Percentiles rank a stretch among this genome's conserved stretches.
phyloP scores from a whole-genome alignment of 2,888 invertebrate genomes.

The Priocnemis perturbator region DNA sequence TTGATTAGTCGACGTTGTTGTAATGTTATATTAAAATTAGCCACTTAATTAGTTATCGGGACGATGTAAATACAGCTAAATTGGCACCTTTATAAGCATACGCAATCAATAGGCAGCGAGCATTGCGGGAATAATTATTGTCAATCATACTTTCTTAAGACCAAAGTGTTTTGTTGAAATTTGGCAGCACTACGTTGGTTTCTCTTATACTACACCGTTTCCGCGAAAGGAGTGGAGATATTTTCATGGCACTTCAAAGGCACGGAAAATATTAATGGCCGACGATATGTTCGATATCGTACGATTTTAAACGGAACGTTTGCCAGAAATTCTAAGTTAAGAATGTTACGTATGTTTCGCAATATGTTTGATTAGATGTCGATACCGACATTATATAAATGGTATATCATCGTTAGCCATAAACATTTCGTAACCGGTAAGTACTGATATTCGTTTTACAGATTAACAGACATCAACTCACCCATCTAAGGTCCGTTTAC shows the following conservation, averaged over 20 bases:
- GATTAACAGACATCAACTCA: constrained; percentile 1
- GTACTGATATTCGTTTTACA: constrained; percentile 23
- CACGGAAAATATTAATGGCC: neutral
- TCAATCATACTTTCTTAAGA: neutral
- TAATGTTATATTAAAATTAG: constrained; percentile 12
- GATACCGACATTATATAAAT: constrained; percentile 4
- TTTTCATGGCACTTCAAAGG: constrained; percentile 51
- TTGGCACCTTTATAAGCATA: neutral
- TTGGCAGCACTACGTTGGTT: constrained; percentile 1
- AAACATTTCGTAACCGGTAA: constrained; percentile 19
- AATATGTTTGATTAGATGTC: neutral
- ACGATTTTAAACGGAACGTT: constrained; percentile 5
- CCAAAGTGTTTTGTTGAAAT: constrained; percentile 9
- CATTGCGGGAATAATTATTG: neutral
- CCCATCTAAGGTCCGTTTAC: no score
- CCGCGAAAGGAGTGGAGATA: constrained; percentile 6
- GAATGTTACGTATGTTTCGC: neutral
- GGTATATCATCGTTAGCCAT: constrained; percentile 6
- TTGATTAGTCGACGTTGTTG: no score
- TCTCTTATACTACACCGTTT: neutral
- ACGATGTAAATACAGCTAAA: constrained; percentile 5
- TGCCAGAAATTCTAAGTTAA: constrained; percentile 8
- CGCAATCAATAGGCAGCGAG: constrained; percentile 12
- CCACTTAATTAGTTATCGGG: constrained; percentile 15
- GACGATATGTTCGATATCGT: constrained; percentile 1